Evolutionary conservation across 2,113 vertebrate genomes (phyloP).

Genomic region (Pelodiscus sinensis): DNA sequence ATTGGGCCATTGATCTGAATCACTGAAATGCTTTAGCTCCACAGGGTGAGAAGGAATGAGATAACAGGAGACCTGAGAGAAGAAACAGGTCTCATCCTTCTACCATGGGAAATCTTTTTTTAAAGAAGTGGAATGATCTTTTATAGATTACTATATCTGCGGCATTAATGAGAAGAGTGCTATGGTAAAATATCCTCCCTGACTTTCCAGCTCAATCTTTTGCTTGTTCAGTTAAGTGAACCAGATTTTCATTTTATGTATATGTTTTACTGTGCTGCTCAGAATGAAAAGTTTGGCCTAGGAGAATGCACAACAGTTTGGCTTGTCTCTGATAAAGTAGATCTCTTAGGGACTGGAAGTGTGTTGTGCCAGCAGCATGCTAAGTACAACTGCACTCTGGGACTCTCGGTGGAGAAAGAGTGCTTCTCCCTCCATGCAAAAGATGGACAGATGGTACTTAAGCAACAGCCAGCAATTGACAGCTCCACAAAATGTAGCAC

Average conservation of each 20-base stretch:
- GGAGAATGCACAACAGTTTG: background rate
- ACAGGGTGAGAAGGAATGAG: slow-evolving; percentile 20
- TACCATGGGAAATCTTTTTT: background rate
- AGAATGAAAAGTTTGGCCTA: background rate
- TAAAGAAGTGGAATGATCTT: background rate
- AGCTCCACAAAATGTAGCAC: background rate
- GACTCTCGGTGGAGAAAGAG: fast-evolving
- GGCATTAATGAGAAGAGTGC: slow-evolving; percentile 20
- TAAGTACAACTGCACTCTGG: background rate
- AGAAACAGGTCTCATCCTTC: background rate
- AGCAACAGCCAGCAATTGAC: background rate
- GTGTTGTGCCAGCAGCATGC: background rate
- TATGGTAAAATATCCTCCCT: background rate
- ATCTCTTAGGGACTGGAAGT: background rate
- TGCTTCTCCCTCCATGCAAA: background rate
- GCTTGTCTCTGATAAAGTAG: background rate
- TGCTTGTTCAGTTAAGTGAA: background rate
- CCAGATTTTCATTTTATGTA: background rate
- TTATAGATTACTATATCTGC: slow-evolving; percentile 35
- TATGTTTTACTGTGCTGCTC: background rate
- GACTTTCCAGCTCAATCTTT: background rate
- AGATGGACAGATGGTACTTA: background rate
- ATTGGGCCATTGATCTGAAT: background rate
- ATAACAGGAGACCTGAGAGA: background rate
- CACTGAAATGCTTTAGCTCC: background rate